Evolutionary conservation across 92 coral and sea anemone species (phyloP), one percentile per base, ranked within the genome.

Genomic region (Porites evermanni): DNA sequence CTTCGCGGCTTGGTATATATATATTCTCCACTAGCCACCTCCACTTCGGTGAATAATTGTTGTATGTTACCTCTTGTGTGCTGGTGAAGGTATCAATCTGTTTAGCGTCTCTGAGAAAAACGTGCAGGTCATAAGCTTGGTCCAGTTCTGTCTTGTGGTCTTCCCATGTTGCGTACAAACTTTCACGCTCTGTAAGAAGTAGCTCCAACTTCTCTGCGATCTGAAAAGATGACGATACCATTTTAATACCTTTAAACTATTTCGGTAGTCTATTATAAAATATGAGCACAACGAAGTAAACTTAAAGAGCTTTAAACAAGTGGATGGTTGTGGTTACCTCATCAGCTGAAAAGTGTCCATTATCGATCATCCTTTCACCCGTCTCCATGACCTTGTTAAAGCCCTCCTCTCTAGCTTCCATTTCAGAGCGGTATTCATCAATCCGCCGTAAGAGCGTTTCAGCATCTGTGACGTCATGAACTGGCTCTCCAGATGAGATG

Each of bases 381-480:
- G 88, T 89, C 76, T 93, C 98, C 90, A 95, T 84, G 74, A 95
- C 86, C 17, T 81, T 89, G 1, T 89, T 89, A 71, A 96, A 95
- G 16, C 90, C 87, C 56, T 96, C 99, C 61, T 96, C 99, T n/a
- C 98, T 87, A 4, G 99, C 87, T 26, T 95, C 99, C 91, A 96
- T 95, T 79, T 95, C 97, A 13, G 90, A 85, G 83, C 91, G 95
- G 72, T 92, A 83, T 69, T 96, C 99, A 17, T 95, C 99, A 24
- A 95, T 92, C 75, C 93, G 90, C 60, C 91, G 89, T 58, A 96
- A 78, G 77, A 95, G 78, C n/a, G 91, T 82, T 85, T 96, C 98
- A 60, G 98, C 99, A 64, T 89, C 95, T n/a, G 90, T 78, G 71
- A 95, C 91, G 87, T 91, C 94, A 84, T 96, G 97, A 23, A 94